Evolutionary conservation across 1,140 invertebrate genomes (phyloP).

Genomic region (Magallana angulata): DNA sequence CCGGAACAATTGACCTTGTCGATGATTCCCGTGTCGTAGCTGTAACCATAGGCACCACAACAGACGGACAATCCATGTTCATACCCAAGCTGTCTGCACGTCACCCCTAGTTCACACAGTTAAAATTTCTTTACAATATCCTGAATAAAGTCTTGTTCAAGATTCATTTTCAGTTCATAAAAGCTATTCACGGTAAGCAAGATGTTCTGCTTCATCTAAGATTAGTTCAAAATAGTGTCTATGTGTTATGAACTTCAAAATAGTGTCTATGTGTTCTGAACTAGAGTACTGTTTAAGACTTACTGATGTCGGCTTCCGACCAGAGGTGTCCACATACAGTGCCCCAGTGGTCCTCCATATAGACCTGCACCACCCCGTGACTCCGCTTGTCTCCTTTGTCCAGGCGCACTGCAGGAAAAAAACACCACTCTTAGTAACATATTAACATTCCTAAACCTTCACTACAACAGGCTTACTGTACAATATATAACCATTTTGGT

Average conservation of each 20-base stretch:
- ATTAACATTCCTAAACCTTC: no score
- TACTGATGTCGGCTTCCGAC: constrained; percentile 55
- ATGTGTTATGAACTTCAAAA: no score
- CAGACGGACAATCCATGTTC: constrained; percentile 57
- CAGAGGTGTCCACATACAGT: constrained; percentile 61
- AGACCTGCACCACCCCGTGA: constrained; percentile 59
- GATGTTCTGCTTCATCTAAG: no score
- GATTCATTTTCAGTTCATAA: no score
- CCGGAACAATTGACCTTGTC: constrained; percentile 62
- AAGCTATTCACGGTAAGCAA: no score
- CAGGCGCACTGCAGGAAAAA: constrained; percentile 55
- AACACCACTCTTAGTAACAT: neutral
- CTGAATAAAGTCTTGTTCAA: no score
- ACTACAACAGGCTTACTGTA: no score
- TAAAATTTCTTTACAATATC: no score
- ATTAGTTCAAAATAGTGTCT: no score
- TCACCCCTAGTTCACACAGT: constrained; percentile 39
- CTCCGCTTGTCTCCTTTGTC: constrained; percentile 54
- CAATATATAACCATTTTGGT: no score
- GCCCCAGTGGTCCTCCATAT: constrained; percentile 62
- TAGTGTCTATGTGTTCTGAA: no score
- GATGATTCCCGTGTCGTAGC: constrained; percentile 52
- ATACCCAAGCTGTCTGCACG: constrained; percentile 61
- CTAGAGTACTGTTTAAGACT: neutral
- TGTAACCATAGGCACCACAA: constrained; percentile 62